Evolutionary conservation across 2,888 invertebrate genomes (phyloP).

Genomic region (Megastigmus dorsalis): DNA sequence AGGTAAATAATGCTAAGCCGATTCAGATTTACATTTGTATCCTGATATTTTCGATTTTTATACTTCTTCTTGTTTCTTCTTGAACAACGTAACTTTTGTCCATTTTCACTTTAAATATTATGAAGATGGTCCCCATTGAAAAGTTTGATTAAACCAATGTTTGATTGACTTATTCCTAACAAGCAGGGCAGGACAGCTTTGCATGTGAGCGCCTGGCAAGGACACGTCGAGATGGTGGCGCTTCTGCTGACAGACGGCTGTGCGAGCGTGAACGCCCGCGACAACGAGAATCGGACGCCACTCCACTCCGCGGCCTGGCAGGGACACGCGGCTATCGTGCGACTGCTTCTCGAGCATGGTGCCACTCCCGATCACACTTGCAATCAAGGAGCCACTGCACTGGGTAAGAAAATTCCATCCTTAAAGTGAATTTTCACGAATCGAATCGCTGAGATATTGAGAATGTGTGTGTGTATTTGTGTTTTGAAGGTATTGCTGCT

Average conservation of each 20-base stretch:
- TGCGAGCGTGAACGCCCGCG: slow-evolving; percentile 91
- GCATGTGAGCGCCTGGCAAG: slow-evolving; percentile 95
- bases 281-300: slow-evolving; percentile 91
- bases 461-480: no score
- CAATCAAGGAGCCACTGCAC: slow-evolving; percentile 95
- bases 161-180: background rate
- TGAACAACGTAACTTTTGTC: no score
- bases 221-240: slow-evolving; percentile 94
- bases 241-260: slow-evolving; percentile 87
- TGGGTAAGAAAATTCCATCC: no score
- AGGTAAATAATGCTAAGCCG: slow-evolving; percentile 78
- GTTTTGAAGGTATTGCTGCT: slow-evolving; percentile 89
- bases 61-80: no score
- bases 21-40: no score
- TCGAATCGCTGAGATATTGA: no score
- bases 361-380: slow-evolving; percentile 93
- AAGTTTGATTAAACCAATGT: background rate
- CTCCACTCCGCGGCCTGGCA: slow-evolving; percentile 97
- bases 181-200: slow-evolving; percentile 90
- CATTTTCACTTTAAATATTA: no score
- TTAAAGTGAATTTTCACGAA: no score
- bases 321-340: slow-evolving; percentile 90
- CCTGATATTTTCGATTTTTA: no score
- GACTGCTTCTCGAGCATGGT: slow-evolving; percentile 85
- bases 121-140: background rate